Evolutionary conservation across 1,140 invertebrate species (phyloP).

Genomic region (Pseudomyrmex dendroicus): DNA sequence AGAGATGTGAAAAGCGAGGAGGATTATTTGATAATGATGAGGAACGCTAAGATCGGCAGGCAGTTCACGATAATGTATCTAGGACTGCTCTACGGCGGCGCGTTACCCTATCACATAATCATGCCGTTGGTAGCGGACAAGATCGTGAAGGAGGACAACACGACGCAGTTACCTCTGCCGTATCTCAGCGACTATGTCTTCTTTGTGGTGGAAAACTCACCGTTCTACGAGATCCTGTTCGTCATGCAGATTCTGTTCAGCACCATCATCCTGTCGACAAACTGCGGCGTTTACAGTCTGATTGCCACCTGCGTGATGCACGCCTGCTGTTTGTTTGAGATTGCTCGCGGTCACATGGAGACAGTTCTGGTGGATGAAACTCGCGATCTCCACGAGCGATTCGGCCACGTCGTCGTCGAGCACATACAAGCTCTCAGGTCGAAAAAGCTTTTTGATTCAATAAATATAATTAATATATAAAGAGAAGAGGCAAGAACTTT

Average conservation of each 20-base stretch:
- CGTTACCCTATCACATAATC: slow-evolving; percentile 80
- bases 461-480: background rate
- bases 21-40: slow-evolving; percentile 75
- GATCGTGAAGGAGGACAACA: slow-evolving; percentile 74
- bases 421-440: slow-evolving; percentile 76
- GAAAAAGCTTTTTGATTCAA: background rate
- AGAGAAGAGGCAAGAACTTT: no score
- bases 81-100: slow-evolving; percentile 77
- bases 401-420: slow-evolving; percentile 69
- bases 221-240: slow-evolving; percentile 77
- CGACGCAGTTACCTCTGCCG: slow-evolving; percentile 77
- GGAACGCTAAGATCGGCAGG: slow-evolving; percentile 77
- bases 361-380: slow-evolving; percentile 46
- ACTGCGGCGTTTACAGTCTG: slow-evolving; percentile 79
- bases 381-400: slow-evolving; percentile 29
- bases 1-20: slow-evolving; percentile 69
- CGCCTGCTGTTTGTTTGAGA: slow-evolving; percentile 76
- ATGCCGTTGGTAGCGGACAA: slow-evolving; percentile 76
- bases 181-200: slow-evolving; percentile 80
- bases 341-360: slow-evolving; percentile 71
- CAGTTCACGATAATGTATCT: slow-evolving; percentile 78
- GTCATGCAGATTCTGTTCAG: slow-evolving; percentile 79
- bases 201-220: slow-evolving; percentile 75
- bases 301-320: slow-evolving; percentile 78
- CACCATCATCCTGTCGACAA: slow-evolving; percentile 77